phyloP scores from a whole-genome alignment of 2,797 vertebrate species.

The Sebastes vulpes region DNA sequence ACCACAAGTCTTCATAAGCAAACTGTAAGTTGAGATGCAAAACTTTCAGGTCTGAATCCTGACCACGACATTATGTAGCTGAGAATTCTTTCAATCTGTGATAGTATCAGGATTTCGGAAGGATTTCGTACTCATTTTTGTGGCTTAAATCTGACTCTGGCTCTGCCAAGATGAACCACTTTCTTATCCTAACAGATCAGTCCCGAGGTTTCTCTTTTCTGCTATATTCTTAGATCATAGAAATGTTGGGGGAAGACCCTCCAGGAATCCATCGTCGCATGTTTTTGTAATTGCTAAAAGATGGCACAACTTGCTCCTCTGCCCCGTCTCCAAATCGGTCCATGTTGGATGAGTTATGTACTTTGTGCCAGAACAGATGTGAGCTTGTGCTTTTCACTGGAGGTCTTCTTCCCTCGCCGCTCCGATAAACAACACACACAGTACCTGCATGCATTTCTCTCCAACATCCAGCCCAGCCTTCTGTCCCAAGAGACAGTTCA shows the following conservation, averaged over 20 bases:
- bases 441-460: constrained; percentile 1
- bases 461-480: accelerated
- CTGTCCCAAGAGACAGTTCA: constrained; percentile 7
- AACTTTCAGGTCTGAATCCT: neutral
- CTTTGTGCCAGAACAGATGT: constrained; percentile 52
- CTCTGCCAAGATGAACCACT: neutral
- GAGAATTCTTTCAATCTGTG: neutral
- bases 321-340: constrained; percentile 27
- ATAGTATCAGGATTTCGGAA: neutral
- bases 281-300: constrained; percentile 59
- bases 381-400: constrained; percentile 10
- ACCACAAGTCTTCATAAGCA: neutral
- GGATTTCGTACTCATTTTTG: neutral
- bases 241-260: constrained; percentile 3
- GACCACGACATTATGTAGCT: neutral
- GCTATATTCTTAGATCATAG: constrained; percentile 30
- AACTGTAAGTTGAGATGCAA: neutral
- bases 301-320: constrained; percentile 39
- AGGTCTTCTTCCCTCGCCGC: constrained; percentile 28
- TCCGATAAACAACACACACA: neutral
- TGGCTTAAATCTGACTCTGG: neutral
- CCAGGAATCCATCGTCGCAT: constrained; percentile 44
- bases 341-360: constrained; percentile 52
- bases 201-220: neutral
- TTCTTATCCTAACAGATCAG: neutral